Evolutionary conservation across 2,797 vertebrate species (phyloP), one percentile per base, ranked within the genome.

Genomic region (Lateolabrax maculatus): DNA sequence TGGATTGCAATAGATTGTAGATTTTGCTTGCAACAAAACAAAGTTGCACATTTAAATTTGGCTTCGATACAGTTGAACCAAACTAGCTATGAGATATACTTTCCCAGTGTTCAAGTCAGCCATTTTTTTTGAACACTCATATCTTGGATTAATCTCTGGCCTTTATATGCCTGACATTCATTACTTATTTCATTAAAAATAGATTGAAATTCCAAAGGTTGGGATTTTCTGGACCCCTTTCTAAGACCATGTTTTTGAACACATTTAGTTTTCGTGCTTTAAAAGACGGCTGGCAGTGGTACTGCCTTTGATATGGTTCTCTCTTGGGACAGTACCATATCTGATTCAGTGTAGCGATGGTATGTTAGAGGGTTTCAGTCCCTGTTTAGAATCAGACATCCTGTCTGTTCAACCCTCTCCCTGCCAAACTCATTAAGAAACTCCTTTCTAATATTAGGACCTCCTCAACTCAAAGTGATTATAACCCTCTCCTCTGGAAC

Each of bases 371-470:
- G 53, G 49, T 68, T 73, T 23, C 71, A 65, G 75, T 64, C 69
- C 57, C 48, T 81, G 77, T 89, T 90, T 87, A 80, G 61, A 84
- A 41, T 61, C 65, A 65, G 79, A 88, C 86, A 77, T 87, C 83
- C 85, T 73, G 84, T 84, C 73, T 75, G 62, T 84, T 56, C 53
- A 77, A 31, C 58, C 48, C n/a, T 43, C 15, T 55, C 31, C 15
- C 56, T 74, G 74, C 69, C 72, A 80, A 76, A 84, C 68, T 79
- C 79, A 82, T 85, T 55, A 49, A 72, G 53, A 81, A 69, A 57
- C 72, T 53, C 75, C 12, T 81, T 77, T 86, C 72, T 80, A 65
- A 81, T 75, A 73, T 68, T 70, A 83, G 41, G 29, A 69, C 27
- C 60, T 57, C 27, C 46, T 80, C 23, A 29, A 61, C 41, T 43